phyloP scores from a whole-genome alignment of 2,113 vertebrate species.

The Otocyon megalotis region DNA sequence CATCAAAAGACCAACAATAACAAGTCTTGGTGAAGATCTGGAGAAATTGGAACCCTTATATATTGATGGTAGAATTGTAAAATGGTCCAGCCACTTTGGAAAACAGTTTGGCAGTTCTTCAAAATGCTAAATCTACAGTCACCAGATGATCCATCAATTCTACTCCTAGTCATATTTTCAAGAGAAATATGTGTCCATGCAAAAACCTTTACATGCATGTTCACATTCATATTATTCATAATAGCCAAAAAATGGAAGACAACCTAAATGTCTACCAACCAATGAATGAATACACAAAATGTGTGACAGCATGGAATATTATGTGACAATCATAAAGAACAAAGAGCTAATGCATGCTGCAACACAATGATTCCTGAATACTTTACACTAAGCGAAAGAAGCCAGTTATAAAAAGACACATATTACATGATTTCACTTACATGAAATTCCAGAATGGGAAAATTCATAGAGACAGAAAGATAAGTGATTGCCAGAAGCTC shows the following conservation, averaged over 20 bases:
- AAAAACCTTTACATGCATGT: not conserved
- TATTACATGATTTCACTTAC: not conserved
- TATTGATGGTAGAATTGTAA: not conserved
- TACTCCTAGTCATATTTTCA: not conserved
- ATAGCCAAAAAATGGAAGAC: not conserved
- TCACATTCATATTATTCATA: not conserved
- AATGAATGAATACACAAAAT: not conserved
- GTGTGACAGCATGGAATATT: not conserved
- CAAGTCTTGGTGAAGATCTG: not conserved
- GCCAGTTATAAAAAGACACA: not conserved
- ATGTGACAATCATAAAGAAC: not conserved
- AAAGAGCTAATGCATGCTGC: not conserved
- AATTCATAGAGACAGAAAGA: not conserved
- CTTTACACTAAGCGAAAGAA: not conserved
- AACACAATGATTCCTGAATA: not conserved
- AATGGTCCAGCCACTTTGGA: not conserved
- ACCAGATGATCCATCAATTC: not conserved
- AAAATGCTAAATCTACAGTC: not conserved
- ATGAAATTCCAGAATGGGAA: not conserved
- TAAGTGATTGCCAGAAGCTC: fast-evolving
- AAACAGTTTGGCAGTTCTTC: not conserved
- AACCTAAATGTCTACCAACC: not conserved
- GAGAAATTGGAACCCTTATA: not conserved
- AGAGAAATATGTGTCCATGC: not conserved
- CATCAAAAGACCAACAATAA: not conserved